Evolutionary conservation across 2,113 vertebrate species (phyloP).

Genomic region (Anolis sagrei): DNA sequence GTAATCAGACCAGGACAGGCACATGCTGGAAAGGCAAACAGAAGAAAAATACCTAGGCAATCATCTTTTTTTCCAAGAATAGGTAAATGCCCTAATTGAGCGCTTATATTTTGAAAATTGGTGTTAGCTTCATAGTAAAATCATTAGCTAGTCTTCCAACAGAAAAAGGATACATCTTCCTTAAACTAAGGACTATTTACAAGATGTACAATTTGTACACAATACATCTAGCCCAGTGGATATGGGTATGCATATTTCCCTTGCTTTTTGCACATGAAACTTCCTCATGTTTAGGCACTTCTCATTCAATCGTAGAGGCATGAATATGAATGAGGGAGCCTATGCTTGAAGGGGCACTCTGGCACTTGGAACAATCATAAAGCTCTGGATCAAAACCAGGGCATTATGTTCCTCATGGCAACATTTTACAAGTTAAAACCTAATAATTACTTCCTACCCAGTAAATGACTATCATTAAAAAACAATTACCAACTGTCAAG

Average conservation of each 20-base stretch:
- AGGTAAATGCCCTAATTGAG: constrained; percentile 7
- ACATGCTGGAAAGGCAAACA: constrained; percentile 10
- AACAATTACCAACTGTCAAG: background rate
- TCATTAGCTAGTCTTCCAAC: background rate
- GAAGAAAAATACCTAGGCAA: background rate
- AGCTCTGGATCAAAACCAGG: background rate
- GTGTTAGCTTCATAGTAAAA: background rate
- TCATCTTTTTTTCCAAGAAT: constrained; percentile 18
- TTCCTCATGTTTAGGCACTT: constrained; percentile 6
- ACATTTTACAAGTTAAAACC: constrained; percentile 12
- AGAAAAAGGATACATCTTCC: background rate
- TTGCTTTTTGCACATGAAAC: background rate
- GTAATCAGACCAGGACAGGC: background rate
- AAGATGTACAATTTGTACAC: background rate
- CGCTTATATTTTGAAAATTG: background rate
- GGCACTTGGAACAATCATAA: background rate
- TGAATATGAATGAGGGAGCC: background rate
- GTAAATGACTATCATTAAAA: background rate
- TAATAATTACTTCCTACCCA: constrained; percentile 30
- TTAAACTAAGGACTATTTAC: constrained; percentile 6
- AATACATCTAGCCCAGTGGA: background rate
- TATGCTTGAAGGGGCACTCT: background rate
- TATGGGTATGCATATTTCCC: background rate
- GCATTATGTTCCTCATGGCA: constrained; percentile 10
- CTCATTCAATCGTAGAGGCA: background rate